A percentile compares a stretch with the other conserved stretches of the same genome.
These are phyloP conservation scores for Epizoanthus ramosus DNA, from an alignment of 92 coral and sea anemone genomes.

Conservation along the genomic window DNA sequence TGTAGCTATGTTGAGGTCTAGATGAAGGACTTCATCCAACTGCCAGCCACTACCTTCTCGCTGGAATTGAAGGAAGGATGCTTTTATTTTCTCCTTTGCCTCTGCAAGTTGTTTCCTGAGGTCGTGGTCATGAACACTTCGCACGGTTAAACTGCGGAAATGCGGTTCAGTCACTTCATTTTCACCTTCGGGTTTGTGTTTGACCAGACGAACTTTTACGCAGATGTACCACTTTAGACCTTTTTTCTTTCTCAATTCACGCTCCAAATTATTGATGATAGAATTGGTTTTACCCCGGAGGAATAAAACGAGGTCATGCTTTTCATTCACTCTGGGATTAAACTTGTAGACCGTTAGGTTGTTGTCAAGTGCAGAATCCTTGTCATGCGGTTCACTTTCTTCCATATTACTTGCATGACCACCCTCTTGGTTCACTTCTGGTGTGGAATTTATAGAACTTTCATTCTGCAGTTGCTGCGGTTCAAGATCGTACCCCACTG, in stretches of 20 bases:
- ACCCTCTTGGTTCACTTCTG: no score
- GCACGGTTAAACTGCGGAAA: constrained; percentile 45
- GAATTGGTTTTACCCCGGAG: constrained; percentile 31
- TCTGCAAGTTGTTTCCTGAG: constrained; percentile 25
- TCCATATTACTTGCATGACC: no score
- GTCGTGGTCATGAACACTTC: constrained; percentile 12
- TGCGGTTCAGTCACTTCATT: constrained; percentile 43
- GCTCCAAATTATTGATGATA: constrained; percentile 10
- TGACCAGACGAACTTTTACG: constrained; percentile 40
- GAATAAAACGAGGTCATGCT: constrained; percentile 31
- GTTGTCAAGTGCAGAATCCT: no score
- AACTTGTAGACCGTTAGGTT: no score
- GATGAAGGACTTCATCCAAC: constrained; percentile 44
- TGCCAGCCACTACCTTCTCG: constrained; percentile 50
- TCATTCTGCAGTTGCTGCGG: no score
- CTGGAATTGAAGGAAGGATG: constrained; percentile 28
- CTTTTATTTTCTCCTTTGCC: constrained; percentile 28
- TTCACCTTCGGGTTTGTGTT: constrained; percentile 44
- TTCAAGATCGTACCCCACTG: no score
- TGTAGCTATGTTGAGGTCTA: constrained; percentile 34
- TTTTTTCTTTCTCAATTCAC: constrained; percentile 17
- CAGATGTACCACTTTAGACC: constrained; percentile 46
- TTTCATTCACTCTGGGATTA: constrained; percentile 14
- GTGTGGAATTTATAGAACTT: no score
- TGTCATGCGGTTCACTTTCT: no score